phyloP scores from a whole-genome alignment of 2,888 invertebrate genomes.

The Cryptophagus acutangulus region DNA sequence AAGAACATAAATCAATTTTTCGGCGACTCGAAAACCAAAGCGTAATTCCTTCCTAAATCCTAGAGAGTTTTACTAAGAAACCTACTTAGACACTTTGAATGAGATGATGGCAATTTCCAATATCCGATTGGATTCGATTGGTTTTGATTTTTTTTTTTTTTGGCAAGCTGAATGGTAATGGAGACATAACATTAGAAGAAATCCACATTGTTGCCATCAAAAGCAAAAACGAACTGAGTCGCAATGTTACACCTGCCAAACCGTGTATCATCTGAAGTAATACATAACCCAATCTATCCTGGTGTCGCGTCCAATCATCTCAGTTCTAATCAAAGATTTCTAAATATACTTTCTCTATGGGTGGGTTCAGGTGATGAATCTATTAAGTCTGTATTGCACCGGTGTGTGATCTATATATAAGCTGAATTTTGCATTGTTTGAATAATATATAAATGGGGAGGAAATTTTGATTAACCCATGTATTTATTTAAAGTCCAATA shows the following conservation, averaged over 20 bases:
- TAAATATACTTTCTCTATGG: conserved; percentile 31
- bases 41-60: background rate
- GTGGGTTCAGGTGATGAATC: too few relatives aligned
- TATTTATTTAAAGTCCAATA: conserved; percentile 17
- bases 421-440: background rate
- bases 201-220: conserved; percentile 4
- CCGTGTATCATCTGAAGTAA: conserved; percentile 35
- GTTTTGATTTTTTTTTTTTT: background rate
- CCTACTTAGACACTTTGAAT: too few relatives aligned
- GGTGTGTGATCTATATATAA: background rate
- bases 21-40: background rate
- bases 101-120: too few relatives aligned
- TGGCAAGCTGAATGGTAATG: background rate
- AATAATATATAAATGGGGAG: background rate
- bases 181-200: too few relatives aligned
- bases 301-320: conserved; percentile 36
- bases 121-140: too few relatives aligned
- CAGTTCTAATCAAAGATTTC: conserved; percentile 40
- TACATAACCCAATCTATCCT: conserved; percentile 31
- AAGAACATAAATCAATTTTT: conserved; percentile 1
- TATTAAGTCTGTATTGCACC: too few relatives aligned
- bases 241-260: conserved; percentile 33
- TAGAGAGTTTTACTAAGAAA: too few relatives aligned
- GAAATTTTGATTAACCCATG: conserved; percentile 14
- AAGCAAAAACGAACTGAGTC: conserved; percentile 7